Evolutionary conservation across 2,888 invertebrate species (phyloP).

Genomic region (Eubasilissa splendida): DNA sequence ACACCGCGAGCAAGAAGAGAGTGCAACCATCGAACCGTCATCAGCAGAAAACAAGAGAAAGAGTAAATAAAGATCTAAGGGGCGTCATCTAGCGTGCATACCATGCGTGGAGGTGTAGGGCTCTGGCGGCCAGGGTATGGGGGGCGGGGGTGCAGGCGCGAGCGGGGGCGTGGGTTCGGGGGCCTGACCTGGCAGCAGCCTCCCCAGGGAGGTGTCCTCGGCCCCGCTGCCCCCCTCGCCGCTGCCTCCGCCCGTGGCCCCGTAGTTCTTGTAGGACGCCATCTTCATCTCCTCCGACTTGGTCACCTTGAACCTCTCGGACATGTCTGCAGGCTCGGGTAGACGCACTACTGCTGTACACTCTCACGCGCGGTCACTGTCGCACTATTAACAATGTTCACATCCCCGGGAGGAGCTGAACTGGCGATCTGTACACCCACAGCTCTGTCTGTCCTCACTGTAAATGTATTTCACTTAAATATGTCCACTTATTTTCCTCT

Average conservation of each 20-base stretch:
- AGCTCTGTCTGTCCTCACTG: too few species aligned
- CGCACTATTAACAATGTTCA: not conserved
- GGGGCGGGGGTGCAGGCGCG: slow-evolving; percentile 61
- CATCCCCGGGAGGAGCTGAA: too few species aligned
- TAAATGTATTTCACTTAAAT: too few species aligned
- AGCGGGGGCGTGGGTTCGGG: slow-evolving; percentile 39
- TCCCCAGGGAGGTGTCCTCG: slow-evolving; percentile 63
- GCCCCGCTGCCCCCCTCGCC: slow-evolving; percentile 62
- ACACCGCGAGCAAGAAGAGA: too few species aligned
- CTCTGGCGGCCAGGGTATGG: slow-evolving; percentile 66
- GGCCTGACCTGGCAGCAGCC: slow-evolving; percentile 62
- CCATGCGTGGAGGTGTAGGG: slow-evolving; percentile 35
- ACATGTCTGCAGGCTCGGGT: slow-evolving; percentile 66
- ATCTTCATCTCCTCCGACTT: slow-evolving; percentile 73
- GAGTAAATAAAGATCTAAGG: slow-evolving; percentile 10
- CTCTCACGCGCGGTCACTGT: not conserved
- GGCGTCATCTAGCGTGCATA: slow-evolving; percentile 48
- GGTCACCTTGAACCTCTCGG: slow-evolving; percentile 76
- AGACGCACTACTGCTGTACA: not conserved
- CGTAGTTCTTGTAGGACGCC: slow-evolving; percentile 72
- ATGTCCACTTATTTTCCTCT: too few species aligned
- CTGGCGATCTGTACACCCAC: too few species aligned
- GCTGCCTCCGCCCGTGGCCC: slow-evolving; percentile 68
- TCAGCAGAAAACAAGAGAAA: not conserved
- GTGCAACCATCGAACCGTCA: not conserved